phyloP scores from a whole-genome alignment of 1,140 invertebrate genomes.

The Venustaconcha ellipsiformis region DNA sequence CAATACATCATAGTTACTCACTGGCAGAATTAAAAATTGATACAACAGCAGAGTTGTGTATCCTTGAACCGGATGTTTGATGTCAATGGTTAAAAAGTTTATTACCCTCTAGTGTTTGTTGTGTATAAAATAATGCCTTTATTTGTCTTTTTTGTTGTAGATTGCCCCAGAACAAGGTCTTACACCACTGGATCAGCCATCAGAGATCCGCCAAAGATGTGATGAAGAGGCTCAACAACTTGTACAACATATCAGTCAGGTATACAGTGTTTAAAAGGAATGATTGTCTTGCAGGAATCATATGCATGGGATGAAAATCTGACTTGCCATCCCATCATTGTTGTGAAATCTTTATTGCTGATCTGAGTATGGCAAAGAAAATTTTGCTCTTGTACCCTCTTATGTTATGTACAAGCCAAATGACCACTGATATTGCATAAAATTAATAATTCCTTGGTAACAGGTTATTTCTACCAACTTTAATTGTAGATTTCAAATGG shows the following conservation, averaged over 20 bases:
- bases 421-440: too few relatives aligned
- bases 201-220: slow-evolving; percentile 87
- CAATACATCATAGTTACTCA: not conserved
- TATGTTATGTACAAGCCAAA: too few relatives aligned
- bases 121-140: not conserved
- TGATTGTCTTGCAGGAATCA: not conserved
- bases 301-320: too few relatives aligned
- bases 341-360: too few relatives aligned
- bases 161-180: slow-evolving; percentile 89
- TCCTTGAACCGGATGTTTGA: not conserved
- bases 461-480: too few relatives aligned
- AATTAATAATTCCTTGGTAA: too few relatives aligned
- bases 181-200: slow-evolving; percentile 88
- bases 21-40: not conserved
- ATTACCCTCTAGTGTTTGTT: not conserved
- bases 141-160: slow-evolving; percentile 48
- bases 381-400: too few relatives aligned
- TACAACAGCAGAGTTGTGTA: not conserved
- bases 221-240: slow-evolving; percentile 85
- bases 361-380: too few relatives aligned
- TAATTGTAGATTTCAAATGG: too few relatives aligned
- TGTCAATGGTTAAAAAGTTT: not conserved
- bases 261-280: slow-evolving; percentile 20
- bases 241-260: slow-evolving; percentile 80
- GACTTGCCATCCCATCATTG: too few relatives aligned